A percentile compares a stretch with the other conserved stretches of the same genome.
phyloP scores from a whole-genome alignment of 2,113 vertebrate genomes.

The Gymnocephalus cernua region DNA sequence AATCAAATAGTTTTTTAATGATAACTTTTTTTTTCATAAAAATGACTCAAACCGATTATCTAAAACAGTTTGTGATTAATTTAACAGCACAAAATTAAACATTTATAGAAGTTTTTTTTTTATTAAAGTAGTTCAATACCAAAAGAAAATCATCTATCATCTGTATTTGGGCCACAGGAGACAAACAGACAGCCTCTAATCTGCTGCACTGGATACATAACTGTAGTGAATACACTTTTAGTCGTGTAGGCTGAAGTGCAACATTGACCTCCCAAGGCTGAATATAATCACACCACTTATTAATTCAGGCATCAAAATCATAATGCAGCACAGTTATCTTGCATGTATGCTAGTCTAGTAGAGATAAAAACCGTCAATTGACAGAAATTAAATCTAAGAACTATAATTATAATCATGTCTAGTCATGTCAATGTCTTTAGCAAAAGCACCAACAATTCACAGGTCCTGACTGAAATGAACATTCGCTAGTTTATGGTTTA shows the following conservation, averaged over 20 bases:
- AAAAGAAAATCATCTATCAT: neutral
- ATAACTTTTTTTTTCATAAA: too few species aligned
- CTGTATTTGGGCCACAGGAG: conserved; percentile 1
- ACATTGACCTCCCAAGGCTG: neutral
- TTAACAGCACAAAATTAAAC: neutral
- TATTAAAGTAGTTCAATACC: neutral
- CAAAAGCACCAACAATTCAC: neutral
- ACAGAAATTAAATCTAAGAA: neutral
- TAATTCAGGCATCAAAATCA: conserved; percentile 28
- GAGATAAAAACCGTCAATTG: neutral
- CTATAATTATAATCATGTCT: neutral
- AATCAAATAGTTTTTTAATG: too few species aligned
- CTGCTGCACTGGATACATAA: conserved; percentile 1
- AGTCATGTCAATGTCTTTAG: too few species aligned
- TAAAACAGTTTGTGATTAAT: too few species aligned
- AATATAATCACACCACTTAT: conserved; percentile 14
- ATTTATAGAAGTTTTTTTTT: neutral
- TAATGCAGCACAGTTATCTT: neutral
- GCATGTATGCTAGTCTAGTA: neutral
- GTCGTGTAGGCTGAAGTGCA: neutral
- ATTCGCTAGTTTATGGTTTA: neutral
- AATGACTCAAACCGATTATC: too few species aligned
- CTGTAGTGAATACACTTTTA: neutral
- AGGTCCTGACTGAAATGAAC: neutral
- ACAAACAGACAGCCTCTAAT: neutral